These are phyloP conservation scores for Ophiothrix spiculata DNA, from an alignment of 35 echinoderm and acorn worm species.

Conservation along the genomic window DNA sequence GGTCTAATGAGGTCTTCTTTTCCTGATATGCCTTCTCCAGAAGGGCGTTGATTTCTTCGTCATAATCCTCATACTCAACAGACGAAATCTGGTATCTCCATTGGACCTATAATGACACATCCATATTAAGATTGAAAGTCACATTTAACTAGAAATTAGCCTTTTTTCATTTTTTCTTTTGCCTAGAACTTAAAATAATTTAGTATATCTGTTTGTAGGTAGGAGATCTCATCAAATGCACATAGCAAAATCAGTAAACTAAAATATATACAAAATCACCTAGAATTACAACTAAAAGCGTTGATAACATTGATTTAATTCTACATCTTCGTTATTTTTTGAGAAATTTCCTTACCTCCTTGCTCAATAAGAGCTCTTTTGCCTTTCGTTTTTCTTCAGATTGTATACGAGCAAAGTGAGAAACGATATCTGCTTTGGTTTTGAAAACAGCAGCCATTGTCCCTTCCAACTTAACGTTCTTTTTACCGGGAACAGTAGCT, in stretches of 20 bases:
- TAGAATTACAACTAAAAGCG: no score
- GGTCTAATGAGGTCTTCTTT: neutral
- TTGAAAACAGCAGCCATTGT: neutral
- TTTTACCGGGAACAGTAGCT: neutral
- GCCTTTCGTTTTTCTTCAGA: neutral
- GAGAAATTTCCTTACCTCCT: neutral
- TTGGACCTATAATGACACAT: neutral
- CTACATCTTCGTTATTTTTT: no score
- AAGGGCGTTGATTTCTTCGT: conserved; percentile 4
- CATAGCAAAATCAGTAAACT: no score
- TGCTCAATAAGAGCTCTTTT: neutral
- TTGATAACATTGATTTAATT: no score
- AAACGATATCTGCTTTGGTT: neutral
- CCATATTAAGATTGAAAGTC: no score
- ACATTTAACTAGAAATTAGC: no score
- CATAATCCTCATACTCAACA: conserved; percentile 14
- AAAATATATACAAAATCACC: no score
- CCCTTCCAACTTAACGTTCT: neutral
- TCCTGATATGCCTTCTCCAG: conserved; percentile 11
- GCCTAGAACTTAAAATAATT: no score
- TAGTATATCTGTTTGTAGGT: no score
- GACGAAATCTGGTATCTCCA: conserved; percentile 7
- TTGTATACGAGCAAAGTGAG: neutral
- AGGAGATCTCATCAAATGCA: no score
- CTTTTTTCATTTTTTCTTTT: no score